Conservation (phyloP, 2,113 vertebrate genomes). For the Nothobranchius furzeri region DNA sequence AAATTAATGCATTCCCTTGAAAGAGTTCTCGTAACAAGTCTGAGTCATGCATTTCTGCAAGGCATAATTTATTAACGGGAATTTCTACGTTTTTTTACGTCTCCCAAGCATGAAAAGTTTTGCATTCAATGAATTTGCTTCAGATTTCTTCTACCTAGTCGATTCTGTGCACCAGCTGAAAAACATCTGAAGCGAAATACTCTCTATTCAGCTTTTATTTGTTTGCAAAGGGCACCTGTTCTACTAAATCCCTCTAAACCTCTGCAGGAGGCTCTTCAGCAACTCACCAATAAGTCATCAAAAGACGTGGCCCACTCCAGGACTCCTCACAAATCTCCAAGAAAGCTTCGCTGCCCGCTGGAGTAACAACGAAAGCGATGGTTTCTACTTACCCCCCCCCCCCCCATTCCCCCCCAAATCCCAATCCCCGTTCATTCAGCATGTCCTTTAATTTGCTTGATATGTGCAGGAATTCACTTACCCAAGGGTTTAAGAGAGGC, state of each 20-base stretch:
- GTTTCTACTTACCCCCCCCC: slow-evolving; percentile 21
- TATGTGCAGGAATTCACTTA: slow-evolving; percentile 27
- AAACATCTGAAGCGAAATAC: slow-evolving; percentile 6
- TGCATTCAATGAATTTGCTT: neutral
- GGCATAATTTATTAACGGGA: neutral
- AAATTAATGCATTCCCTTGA: neutral
- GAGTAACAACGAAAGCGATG: slow-evolving; percentile 14
- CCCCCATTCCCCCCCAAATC: no score
- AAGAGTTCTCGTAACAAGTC: neutral
- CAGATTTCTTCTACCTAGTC: neutral
- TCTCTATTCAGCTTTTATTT: neutral
- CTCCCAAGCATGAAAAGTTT: neutral
- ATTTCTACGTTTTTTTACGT: neutral
- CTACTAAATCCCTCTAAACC: slow-evolving; percentile 22
- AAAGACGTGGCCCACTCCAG: neutral
- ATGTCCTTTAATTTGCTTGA: slow-evolving; percentile 24
- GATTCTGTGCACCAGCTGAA: neutral
- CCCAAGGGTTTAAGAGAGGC: slow-evolving; percentile 36
- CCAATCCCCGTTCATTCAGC: slow-evolving; percentile 10
- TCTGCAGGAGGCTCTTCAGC: slow-evolving; percentile 23
- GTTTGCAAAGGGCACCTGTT: slow-evolving; percentile 42
- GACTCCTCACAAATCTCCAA: slow-evolving; percentile 7
- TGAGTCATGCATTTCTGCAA: neutral
- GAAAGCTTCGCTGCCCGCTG: neutral
- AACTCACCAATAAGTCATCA: slow-evolving; percentile 11